Evolutionary conservation across 2,113 vertebrate genomes (phyloP).

Genomic region (Rhodinocichla rosea): DNA sequence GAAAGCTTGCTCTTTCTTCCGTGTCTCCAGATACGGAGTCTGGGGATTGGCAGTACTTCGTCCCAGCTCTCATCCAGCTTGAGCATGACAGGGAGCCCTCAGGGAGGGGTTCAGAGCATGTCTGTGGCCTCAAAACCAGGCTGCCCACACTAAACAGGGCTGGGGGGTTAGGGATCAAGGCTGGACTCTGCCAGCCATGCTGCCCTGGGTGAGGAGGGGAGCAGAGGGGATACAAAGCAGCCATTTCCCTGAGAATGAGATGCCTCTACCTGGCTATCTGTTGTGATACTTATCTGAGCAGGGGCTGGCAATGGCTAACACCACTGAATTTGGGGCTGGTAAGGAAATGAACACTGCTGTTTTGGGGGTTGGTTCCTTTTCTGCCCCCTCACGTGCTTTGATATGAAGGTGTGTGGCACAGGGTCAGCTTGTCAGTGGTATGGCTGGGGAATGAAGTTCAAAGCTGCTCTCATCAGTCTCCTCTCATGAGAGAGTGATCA

Average conservation of each 20-base stretch:
- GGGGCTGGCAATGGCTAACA: background rate
- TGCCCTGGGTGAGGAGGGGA: background rate
- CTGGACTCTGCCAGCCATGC: background rate
- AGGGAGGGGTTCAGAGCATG: too few relatives aligned
- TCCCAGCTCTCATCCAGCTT: background rate
- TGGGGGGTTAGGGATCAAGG: background rate
- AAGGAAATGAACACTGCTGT: background rate
- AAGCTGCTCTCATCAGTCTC: background rate
- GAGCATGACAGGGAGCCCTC: background rate
- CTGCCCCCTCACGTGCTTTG: background rate
- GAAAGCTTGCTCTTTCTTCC: background rate
- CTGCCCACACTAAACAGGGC: rapidly evolving
- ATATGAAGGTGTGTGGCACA: background rate
- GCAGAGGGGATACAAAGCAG: background rate
- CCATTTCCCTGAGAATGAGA: background rate
- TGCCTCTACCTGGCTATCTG: background rate
- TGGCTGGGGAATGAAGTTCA: background rate
- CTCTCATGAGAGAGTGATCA: background rate
- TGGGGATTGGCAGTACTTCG: background rate
- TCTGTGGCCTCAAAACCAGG: background rate
- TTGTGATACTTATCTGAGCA: rapidly evolving
- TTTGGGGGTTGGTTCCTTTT: background rate
- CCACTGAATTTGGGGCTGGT: background rate
- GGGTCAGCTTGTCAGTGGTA: background rate
- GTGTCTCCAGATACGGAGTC: rapidly evolving